These are phyloP conservation scores for Vulpes vulpes DNA, from an alignment of 2,113 vertebrate species.

Conservation along the genomic window DNA sequence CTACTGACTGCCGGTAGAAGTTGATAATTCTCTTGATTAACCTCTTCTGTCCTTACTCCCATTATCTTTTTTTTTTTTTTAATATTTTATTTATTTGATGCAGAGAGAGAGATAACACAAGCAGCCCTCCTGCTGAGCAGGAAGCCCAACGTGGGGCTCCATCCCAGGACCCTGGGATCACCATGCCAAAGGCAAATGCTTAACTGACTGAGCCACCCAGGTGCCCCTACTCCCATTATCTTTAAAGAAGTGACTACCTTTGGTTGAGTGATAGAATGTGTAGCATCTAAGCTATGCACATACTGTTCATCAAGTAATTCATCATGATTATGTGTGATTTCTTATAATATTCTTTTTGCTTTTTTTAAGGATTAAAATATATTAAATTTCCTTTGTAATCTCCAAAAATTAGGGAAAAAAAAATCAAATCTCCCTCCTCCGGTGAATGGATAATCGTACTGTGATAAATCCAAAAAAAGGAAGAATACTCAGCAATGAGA, in stretches of 20 bases:
- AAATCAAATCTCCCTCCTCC: not conserved
- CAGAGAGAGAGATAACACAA: too few species aligned
- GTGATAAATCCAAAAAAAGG: not conserved
- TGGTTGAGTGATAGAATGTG: not conserved
- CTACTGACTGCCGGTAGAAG: not conserved
- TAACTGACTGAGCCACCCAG: too few species aligned
- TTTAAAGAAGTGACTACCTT: constrained; percentile 34
- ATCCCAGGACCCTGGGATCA: too few species aligned
- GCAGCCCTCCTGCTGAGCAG: too few species aligned
- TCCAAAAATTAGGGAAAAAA: not conserved
- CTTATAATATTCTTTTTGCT: not conserved
- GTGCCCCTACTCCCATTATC: not conserved
- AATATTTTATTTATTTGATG: too few species aligned
- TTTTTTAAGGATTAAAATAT: constrained; percentile 5
- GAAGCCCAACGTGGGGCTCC: too few species aligned
- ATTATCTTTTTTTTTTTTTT: too few species aligned
- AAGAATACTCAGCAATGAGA: not conserved
- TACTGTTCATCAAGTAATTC: not conserved
- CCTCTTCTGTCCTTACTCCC: not conserved
- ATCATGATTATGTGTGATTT: not conserved
- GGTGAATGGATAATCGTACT: not conserved
- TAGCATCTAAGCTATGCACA: not conserved
- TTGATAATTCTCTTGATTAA: not conserved
- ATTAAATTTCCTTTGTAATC: not conserved
- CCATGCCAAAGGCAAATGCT: too few species aligned